Conservation (phyloP, 2,113 vertebrate species). For the Rhagologus leucostigma region DNA sequence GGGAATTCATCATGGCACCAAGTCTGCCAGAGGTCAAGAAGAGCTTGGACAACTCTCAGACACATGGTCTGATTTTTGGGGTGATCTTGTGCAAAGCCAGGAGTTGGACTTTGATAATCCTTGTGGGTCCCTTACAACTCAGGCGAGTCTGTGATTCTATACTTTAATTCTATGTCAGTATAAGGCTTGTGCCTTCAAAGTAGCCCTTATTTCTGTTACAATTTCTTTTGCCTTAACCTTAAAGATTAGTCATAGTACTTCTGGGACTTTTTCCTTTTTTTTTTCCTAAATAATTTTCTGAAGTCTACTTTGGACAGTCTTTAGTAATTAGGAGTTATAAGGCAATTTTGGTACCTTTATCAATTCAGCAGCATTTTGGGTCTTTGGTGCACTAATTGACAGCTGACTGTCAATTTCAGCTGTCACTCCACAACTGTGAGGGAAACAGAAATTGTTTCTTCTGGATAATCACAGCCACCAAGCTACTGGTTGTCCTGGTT, state of each 20-base stretch:
- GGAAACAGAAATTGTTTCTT: neutral
- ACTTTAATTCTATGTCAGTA: neutral
- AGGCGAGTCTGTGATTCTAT: fast-evolving
- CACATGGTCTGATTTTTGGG: neutral
- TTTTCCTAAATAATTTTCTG: neutral
- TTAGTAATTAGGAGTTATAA: neutral
- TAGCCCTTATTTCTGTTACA: neutral
- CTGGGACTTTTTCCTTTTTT: neutral
- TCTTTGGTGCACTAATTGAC: neutral
- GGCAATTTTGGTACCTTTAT: neutral
- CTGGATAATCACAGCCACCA: neutral
- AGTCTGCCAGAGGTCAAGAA: neutral
- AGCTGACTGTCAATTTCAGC: neutral
- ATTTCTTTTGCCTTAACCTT: neutral
- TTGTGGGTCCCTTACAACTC: neutral
- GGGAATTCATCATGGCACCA: neutral
- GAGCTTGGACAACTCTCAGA: neutral
- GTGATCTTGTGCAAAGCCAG: neutral
- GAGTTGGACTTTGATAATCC: fast-evolving
- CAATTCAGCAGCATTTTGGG: neutral
- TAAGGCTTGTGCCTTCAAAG: neutral
- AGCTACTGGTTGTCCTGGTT: neutral
- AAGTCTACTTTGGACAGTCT: neutral
- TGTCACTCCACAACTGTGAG: neutral
- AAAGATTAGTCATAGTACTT: neutral